Evolutionary conservation across 1,140 invertebrate species (phyloP).

Genomic region (Zaprionus nigranus): DNA sequence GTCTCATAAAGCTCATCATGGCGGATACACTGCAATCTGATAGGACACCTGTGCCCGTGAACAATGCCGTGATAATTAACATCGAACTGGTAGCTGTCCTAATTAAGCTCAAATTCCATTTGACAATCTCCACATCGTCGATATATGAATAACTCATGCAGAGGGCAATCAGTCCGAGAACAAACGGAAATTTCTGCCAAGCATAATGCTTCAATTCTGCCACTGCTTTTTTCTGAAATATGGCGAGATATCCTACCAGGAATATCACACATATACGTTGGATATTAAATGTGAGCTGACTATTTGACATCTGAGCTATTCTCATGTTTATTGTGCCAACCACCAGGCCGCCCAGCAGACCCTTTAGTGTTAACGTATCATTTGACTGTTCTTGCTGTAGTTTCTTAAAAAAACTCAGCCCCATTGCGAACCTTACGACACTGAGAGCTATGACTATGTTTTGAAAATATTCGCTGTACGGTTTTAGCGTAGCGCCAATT

Average conservation of each 20-base stretch:
- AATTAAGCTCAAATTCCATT: background rate
- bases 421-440: background rate
- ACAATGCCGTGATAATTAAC: conserved; percentile 1
- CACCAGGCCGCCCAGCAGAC: background rate
- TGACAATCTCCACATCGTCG: background rate
- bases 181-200: background rate
- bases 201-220: background rate
- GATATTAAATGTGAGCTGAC: background rate
- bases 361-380: background rate
- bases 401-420: background rate
- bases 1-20: background rate
- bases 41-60: background rate
- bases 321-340: background rate
- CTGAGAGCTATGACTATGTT: background rate
- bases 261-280: background rate
- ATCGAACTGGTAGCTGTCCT: background rate
- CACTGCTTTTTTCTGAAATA: background rate
- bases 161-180: background rate
- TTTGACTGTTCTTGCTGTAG: background rate
- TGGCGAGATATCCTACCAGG: background rate
- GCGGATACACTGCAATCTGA: conserved; percentile 3
- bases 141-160: background rate
- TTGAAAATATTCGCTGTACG: background rate
- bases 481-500: background rate
- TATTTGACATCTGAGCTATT: background rate